Evolutionary conservation across 2,113 vertebrate species (phyloP).

Genomic region (Maylandia zebra): DNA sequence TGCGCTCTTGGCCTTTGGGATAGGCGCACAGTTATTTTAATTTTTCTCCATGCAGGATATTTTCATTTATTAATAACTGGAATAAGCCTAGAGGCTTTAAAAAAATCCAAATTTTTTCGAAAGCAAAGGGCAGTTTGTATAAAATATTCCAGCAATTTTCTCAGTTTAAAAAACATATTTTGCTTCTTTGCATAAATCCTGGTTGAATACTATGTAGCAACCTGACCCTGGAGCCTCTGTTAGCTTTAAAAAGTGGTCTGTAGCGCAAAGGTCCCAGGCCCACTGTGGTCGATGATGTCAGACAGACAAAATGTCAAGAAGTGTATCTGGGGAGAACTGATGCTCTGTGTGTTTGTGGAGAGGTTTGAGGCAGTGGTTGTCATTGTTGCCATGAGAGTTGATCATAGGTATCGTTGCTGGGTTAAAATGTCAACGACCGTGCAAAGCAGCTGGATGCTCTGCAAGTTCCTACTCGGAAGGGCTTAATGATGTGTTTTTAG

Average conservation of each 20-base stretch:
- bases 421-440: neutral
- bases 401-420: neutral
- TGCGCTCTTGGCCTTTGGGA: neutral
- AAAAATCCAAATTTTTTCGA: neutral
- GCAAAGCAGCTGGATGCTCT: neutral
- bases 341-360: neutral
- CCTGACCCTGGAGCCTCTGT: neutral
- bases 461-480: neutral
- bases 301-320: slow-evolving; percentile 31
- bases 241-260: neutral
- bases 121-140: neutral
- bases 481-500: neutral
- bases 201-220: neutral
- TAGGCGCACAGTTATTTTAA: neutral
- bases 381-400: neutral
- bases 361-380: neutral
- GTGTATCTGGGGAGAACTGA: neutral
- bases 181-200: neutral
- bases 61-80: slow-evolving; percentile 7
- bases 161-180: neutral
- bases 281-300: neutral
- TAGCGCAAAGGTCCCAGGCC: neutral
- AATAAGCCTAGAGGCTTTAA: neutral
- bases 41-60: neutral
- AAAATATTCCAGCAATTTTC: neutral